Conservation (phyloP, 2,888 invertebrate species). For the Meganola albula region DNA sequence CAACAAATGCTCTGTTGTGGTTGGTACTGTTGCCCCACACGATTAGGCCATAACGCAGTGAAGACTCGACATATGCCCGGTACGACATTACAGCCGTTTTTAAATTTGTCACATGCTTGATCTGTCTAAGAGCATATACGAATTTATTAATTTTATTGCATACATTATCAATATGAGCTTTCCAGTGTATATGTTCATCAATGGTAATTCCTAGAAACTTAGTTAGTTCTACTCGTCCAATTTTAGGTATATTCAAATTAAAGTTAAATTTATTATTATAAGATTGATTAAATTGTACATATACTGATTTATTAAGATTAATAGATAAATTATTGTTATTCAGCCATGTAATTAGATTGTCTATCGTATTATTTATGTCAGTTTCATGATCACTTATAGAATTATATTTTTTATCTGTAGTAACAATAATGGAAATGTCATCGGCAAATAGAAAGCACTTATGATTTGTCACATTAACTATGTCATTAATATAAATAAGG, state of each 20-base stretch:
- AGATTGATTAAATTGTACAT: not conserved
- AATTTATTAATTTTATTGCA: not conserved
- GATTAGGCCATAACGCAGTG: not conserved
- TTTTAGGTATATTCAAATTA: not conserved
- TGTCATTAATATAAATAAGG: constrained; percentile 8
- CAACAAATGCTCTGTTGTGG: not conserved
- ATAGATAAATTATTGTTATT: not conserved
- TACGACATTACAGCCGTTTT: not conserved
- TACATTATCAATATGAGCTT: not conserved
- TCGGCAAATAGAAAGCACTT: constrained; percentile 9
- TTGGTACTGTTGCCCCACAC: constrained; percentile 1
- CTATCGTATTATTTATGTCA: not conserved
- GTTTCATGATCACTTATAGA: no score
- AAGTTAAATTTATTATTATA: constrained; percentile 1
- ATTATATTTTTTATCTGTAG: not conserved
- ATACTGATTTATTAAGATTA: not conserved
- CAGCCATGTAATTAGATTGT: not conserved
- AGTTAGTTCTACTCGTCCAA: not conserved
- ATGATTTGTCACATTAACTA: constrained; percentile 4
- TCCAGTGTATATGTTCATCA: not conserved
- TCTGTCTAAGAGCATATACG: not conserved
- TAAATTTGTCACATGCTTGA: not conserved
- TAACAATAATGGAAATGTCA: constrained; percentile 5
- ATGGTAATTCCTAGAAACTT: not conserved
- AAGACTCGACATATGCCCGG: not conserved